Percentiles rank a stretch among this genome's conserved stretches.
phyloP scores from a whole-genome alignment of 2,113 vertebrate genomes.

The Labeo rohita region DNA sequence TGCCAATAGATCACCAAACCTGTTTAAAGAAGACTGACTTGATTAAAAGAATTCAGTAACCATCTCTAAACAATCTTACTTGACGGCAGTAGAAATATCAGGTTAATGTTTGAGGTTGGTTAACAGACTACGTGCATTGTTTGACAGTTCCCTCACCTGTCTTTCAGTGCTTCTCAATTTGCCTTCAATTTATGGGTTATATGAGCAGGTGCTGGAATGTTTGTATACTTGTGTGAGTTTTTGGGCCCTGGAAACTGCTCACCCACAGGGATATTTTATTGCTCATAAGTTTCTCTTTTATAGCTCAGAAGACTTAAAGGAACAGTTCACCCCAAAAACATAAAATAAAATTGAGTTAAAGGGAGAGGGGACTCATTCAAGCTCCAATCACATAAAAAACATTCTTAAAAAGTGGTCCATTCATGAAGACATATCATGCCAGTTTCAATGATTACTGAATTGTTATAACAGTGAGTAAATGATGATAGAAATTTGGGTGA shows the following conservation, averaged over 20 bases:
- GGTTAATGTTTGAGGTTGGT: background rate
- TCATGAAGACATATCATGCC: background rate
- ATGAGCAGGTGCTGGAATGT: conserved; percentile 13
- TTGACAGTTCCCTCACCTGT: background rate
- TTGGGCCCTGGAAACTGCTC: background rate
- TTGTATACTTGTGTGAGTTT: conserved; percentile 11
- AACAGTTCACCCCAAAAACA: background rate
- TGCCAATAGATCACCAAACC: conserved; percentile 45
- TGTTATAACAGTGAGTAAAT: background rate
- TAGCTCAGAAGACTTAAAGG: background rate
- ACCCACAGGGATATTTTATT: background rate
- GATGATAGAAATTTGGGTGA: background rate
- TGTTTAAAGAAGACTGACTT: conserved; percentile 37
- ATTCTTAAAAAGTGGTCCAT: background rate
- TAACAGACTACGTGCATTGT: background rate
- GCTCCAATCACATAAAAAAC: background rate
- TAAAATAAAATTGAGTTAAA: background rate
- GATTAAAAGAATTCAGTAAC: conserved; percentile 13
- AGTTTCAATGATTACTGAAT: background rate
- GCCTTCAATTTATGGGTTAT: conserved; percentile 3
- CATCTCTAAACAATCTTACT: background rate
- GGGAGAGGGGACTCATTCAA: background rate
- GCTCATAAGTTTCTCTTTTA: background rate
- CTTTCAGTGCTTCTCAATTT: background rate
- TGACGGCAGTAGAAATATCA: conserved; percentile 6